phyloP scores from a whole-genome alignment of 2,113 vertebrate species.

The Copsychus sechellarum region DNA sequence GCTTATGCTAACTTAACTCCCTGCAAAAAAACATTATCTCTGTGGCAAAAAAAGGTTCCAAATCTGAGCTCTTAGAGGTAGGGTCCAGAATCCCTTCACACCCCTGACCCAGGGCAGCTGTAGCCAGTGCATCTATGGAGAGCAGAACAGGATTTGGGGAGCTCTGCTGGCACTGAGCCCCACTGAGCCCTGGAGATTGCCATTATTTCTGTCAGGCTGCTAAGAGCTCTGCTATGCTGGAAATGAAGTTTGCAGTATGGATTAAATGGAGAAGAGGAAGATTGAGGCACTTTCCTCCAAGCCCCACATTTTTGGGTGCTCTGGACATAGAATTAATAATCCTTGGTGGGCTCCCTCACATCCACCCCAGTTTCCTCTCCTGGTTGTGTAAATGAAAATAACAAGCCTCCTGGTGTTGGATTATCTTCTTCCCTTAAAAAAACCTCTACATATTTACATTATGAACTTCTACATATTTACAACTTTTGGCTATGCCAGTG shows the following conservation, averaged over 20 bases:
- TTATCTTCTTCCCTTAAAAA: background rate
- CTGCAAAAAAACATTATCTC: background rate
- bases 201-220: background rate
- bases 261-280: background rate
- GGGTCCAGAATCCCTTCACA: background rate
- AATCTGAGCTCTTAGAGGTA: background rate
- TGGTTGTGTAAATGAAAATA: background rate
- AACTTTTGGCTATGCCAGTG: background rate
- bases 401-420: background rate
- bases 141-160: fast-evolving
- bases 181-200: background rate
- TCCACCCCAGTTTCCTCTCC: background rate
- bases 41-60: background rate
- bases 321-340: background rate
- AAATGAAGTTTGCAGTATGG: background rate
- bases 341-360: background rate
- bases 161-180: background rate
- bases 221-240: background rate
- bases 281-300: fast-evolving
- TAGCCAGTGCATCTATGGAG: background rate
- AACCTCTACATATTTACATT: background rate
- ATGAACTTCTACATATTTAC: background rate
- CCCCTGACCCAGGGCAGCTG: background rate
- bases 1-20: background rate
- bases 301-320: background rate